Evolutionary conservation across 2,888 invertebrate species (phyloP).

Genomic region (Tachystola acroxantha): DNA sequence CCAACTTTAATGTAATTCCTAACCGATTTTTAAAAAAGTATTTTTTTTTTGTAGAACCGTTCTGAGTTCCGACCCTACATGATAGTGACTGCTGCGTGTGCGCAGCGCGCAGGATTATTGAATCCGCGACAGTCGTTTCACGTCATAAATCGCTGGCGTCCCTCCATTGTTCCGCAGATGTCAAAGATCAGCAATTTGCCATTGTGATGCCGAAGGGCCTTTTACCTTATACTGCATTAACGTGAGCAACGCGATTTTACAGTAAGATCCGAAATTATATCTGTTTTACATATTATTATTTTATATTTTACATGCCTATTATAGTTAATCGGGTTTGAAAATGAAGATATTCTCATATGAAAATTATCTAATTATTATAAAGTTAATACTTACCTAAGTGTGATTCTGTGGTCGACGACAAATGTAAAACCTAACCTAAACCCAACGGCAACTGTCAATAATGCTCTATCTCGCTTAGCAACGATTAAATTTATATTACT

Average conservation of each 20-base stretch:
- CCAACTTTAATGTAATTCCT: background rate
- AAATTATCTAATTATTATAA: too few species aligned
- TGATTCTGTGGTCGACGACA: too few species aligned
- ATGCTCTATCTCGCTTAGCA: too few species aligned
- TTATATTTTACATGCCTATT: background rate
- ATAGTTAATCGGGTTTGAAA: too few species aligned
- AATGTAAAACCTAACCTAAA: too few species aligned
- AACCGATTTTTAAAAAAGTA: too few species aligned
- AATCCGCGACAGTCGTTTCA: slow-evolving; percentile 14
- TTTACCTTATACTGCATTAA: slow-evolving; percentile 25
- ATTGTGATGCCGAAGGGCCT: slow-evolving; percentile 47
- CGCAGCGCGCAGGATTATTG: slow-evolving; percentile 8
- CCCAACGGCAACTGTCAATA: too few species aligned
- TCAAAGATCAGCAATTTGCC: slow-evolving; percentile 76
- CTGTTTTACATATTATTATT: slow-evolving; percentile 2
- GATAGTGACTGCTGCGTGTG: slow-evolving; percentile 1
- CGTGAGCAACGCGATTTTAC: slow-evolving; percentile 3
- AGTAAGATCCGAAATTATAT: slow-evolving; percentile 4
- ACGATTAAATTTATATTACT: too few species aligned
- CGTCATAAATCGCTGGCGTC: slow-evolving; percentile 30
- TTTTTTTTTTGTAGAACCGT: too few species aligned
- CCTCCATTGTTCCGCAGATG: slow-evolving; percentile 67
- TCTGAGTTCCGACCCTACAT: too few species aligned
- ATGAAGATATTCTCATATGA: too few species aligned
- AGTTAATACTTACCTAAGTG: too few species aligned